phyloP scores from a whole-genome alignment of 2,113 vertebrate species.

The Poeciliopsis retropinna region DNA sequence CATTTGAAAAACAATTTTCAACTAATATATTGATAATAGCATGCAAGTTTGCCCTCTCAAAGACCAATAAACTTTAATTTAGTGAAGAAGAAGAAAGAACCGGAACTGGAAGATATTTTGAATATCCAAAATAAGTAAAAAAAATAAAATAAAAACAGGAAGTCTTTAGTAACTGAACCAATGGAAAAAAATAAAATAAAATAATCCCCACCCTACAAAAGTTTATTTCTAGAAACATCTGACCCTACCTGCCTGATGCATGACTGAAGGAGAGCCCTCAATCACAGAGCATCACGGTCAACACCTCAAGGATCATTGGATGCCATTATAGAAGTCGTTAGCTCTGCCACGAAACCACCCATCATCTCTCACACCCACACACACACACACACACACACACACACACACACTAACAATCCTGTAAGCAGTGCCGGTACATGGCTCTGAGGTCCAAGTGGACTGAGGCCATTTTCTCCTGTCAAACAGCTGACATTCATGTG shows the following conservation, averaged over 20 bases:
- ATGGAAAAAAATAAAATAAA: not conserved
- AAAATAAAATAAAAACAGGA: no score
- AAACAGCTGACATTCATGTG: constrained; percentile 39
- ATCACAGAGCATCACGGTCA: constrained; percentile 6
- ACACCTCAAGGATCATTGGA: constrained; percentile 21
- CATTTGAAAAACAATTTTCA: no score
- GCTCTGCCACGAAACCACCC: not conserved
- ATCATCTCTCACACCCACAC: constrained; percentile 22
- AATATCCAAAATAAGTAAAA: no score
- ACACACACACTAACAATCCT: constrained; percentile 9
- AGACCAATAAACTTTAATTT: no score
- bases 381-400: not conserved
- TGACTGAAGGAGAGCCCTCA: not conserved
- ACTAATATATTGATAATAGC: no score
- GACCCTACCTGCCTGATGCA: not conserved
- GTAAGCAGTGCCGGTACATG: not conserved
- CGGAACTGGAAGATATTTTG: no score
- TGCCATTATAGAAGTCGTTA: constrained; percentile 31
- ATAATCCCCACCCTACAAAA: not conserved
- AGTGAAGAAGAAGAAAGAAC: no score
- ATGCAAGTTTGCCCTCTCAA: no score
- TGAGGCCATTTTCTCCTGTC: not conserved
- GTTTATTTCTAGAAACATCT: not conserved
- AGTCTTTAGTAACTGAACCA: not conserved
- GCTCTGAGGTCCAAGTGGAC: not conserved